Base-by-base conservation (phyloP, 2,888 invertebrate species). In the Hypselothyrea guttata region DNA sequence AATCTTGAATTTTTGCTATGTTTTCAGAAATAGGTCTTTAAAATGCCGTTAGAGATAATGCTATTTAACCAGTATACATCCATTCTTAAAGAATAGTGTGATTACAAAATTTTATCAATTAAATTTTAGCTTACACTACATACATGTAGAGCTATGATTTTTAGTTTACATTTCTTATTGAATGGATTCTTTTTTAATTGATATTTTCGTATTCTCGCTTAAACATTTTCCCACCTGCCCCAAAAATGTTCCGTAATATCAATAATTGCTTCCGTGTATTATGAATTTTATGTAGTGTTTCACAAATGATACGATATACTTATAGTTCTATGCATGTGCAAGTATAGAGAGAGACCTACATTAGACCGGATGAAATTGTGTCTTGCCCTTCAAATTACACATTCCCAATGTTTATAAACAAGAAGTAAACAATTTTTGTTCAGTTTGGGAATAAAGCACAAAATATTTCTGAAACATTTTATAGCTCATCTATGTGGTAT, bases 331-430 rank as follows among this genome's bases (percentile, higher is more conserved):
- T 38, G 15, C n/a, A 18, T 5, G n/a, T 15, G 4, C 38, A 9
- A 2, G 18, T n/a, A 11, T 18, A 38, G 9, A n/a, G 9, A 15
- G 12, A 44, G 55, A 55, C 38, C 52, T 49, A 42, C 37, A 56
- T 46, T 38, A 33, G 34, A 13, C 13, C 54, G 27, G 16, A 35
- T 35, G 54, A 45, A 61, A 66, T 62, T 68, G 55, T 47, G 55
- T 31, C 47, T 55, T 9, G 68, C 66, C 69, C 69, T 62, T 62
- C 69, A 49, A 48, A 30, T 45, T 33, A 33, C 47, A 55, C 27
- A 33, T 55, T 48, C 40, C 15, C 51, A 53, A 46, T 69, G 57
- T 69, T 63, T 63, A 49, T 38, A 62, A 57, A 51, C 57, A 44
- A 7, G 27, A 31, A 44, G 46, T 63, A 69, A 67, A 69, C 67